Percentiles rank a stretch among this genome's conserved stretches.
phyloP scores from a whole-genome alignment of 1,140 invertebrate species.

The Drosophila cardini region DNA sequence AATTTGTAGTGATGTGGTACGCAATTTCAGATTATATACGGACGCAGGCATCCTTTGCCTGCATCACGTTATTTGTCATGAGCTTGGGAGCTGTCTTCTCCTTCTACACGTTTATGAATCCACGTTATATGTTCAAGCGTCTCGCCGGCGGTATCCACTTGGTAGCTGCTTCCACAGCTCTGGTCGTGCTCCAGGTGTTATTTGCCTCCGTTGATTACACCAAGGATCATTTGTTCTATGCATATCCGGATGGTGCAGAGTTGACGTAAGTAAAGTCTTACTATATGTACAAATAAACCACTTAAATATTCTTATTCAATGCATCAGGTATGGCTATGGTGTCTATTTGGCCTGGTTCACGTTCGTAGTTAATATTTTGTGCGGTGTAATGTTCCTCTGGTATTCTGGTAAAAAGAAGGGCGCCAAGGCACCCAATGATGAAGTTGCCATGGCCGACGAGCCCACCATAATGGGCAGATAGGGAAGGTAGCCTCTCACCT shows the following conservation, averaged over 20 bases:
- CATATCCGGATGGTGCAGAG: conserved; percentile 89
- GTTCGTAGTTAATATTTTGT: conserved; percentile 89
- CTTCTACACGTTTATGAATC: conserved; percentile 93
- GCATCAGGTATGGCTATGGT: conserved; percentile 89
- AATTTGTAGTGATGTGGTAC: conserved; percentile 75
- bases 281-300: not conserved
- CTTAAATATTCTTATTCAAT: not conserved
- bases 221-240: conserved; percentile 87
- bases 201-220: conserved; percentile 90
- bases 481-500: conserved; percentile 2
- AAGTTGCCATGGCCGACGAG: conserved; percentile 93
- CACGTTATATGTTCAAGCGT: conserved; percentile 95
- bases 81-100: conserved; percentile 92
- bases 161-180: conserved; percentile 88
- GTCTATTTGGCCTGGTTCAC: conserved; percentile 92
- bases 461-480: conserved; percentile 93
- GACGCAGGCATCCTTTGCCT: conserved; percentile 93
- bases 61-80: conserved; percentile 93
- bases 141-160: conserved; percentile 93
- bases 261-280: conserved; percentile 85
- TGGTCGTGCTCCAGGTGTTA: conserved; percentile 93
- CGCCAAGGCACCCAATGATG: conserved; percentile 91
- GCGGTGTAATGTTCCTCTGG: conserved; percentile 90
- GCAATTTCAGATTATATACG: conserved; percentile 90
- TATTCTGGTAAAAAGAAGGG: conserved; percentile 94